phyloP scores from a whole-genome alignment of 2,797 vertebrate genomes.

The Kryptolebias ocellatus region DNA sequence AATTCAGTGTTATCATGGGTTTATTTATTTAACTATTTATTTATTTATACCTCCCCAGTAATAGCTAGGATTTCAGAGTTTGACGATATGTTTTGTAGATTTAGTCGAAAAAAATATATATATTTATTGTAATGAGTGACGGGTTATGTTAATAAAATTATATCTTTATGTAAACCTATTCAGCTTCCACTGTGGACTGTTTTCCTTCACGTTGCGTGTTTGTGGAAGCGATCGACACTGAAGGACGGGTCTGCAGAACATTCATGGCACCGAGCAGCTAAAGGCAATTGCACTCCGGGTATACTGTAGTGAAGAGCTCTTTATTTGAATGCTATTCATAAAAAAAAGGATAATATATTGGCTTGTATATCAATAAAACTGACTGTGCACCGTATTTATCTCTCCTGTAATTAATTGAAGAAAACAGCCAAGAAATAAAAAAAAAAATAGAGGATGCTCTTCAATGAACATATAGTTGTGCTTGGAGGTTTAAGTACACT shows the following conservation, averaged over 20 bases:
- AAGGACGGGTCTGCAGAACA: slow-evolving; percentile 40
- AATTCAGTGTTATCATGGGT: slow-evolving; percentile 43
- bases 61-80: slow-evolving; percentile 66
- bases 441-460: background rate
- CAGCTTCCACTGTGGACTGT: slow-evolving; percentile 54
- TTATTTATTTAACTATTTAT: slow-evolving; percentile 16
- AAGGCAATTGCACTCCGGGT: slow-evolving; percentile 62
- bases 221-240: slow-evolving; percentile 36
- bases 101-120: slow-evolving; percentile 57
- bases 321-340: slow-evolving; percentile 64
- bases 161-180: slow-evolving; percentile 65
- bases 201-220: slow-evolving; percentile 59
- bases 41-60: slow-evolving; percentile 58
- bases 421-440: background rate
- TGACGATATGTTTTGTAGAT: slow-evolving; percentile 72
- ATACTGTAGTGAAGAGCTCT: slow-evolving; percentile 59
- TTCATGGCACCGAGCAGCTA: slow-evolving; percentile 56
- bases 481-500: too few relatives aligned
- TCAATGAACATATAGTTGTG: too few relatives aligned
- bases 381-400: slow-evolving; percentile 82
- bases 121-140: slow-evolving; percentile 69
- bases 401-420: slow-evolving; percentile 29
- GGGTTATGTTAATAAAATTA: slow-evolving; percentile 55
- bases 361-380: slow-evolving; percentile 92
- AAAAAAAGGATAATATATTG: slow-evolving; percentile 70